Evolutionary conservation across 2,888 invertebrate genomes (phyloP).

Genomic region (Hypena proboscidalis): DNA sequence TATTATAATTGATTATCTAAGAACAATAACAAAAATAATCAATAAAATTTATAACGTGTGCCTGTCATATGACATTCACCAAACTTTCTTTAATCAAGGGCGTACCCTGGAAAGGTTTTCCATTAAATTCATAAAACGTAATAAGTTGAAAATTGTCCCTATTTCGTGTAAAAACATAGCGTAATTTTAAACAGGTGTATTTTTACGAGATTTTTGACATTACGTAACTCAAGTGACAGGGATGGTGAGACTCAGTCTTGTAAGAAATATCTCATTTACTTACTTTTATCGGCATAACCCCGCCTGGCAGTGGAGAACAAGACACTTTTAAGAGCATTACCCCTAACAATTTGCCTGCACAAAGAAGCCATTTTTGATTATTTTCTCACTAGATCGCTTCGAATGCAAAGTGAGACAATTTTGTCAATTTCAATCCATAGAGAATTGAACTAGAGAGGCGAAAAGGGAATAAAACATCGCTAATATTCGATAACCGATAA

Average conservation of each 20-base stretch:
- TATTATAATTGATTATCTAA: conserved; percentile 11
- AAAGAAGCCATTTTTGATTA: conserved; percentile 90
- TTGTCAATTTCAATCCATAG: conserved; percentile 43
- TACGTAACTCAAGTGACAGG: conserved; percentile 81
- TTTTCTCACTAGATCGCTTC: conserved; percentile 76
- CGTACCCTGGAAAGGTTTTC: neutral
- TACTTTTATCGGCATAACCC: conserved; percentile 88
- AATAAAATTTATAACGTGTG: conserved; percentile 61
- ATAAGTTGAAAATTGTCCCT: neutral
- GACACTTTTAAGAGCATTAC: conserved; percentile 87
- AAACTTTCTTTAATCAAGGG: neutral
- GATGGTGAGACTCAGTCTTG: conserved; percentile 44
- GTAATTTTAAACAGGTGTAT: conserved; percentile 8
- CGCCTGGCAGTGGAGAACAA: conserved; percentile 86
- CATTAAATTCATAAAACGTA: neutral
- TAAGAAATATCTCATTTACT: conserved; percentile 59
- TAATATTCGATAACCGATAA: neutral
- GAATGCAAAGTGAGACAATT: conserved; percentile 71
- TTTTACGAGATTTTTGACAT: conserved; percentile 67
- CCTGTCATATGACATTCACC: conserved; percentile 18
- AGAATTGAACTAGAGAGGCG: conserved; percentile 37
- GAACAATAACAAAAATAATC: conserved; percentile 42
- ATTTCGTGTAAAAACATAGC: neutral
- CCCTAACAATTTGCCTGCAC: conserved; percentile 89
- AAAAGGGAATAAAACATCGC: conserved; percentile 15